Percentiles rank a stretch among this genome's conserved stretches.
phyloP scores from a whole-genome alignment of 2,888 invertebrate genomes.

The Lacanobia oleracea region DNA sequence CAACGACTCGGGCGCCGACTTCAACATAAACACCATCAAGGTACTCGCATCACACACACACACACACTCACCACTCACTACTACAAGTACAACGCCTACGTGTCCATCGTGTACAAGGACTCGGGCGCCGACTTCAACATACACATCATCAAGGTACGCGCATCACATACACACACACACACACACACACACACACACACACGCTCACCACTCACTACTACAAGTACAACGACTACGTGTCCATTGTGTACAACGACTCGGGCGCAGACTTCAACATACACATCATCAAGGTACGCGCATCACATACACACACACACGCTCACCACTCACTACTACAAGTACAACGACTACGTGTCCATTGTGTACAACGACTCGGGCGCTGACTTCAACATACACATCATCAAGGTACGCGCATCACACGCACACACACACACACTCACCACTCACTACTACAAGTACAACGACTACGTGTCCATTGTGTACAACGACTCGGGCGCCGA shows the following conservation, averaged over 20 bases:
- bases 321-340: conserved; percentile 83
- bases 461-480: conserved; percentile 98
- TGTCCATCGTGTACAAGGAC: conserved; percentile 99
- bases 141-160: conserved; percentile 95
- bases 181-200: too few relatives aligned
- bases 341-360: conserved; percentile 98
- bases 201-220: too few relatives aligned
- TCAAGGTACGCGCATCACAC: conserved; percentile 91
- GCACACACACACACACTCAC: too few relatives aligned
- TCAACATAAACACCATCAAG: too few relatives aligned
- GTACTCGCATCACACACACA: not conserved
- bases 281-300: too few relatives aligned
- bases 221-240: too few relatives aligned
- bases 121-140: conserved; percentile 98
- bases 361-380: conserved; percentile 99
- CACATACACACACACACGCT: not conserved
- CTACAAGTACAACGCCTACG: conserved; percentile 97
- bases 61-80: not conserved
- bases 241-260: too few relatives aligned
- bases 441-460: conserved; percentile 91
- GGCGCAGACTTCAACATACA: too few relatives aligned
- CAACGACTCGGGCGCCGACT: too few relatives aligned
- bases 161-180: too few relatives aligned
- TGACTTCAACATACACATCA: conserved; percentile 97
- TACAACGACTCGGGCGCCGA: conserved; percentile 99